These are phyloP conservation scores for Tiliacea aurago DNA, from an alignment of 2,888 invertebrate genomes.

Conservation along the genomic window DNA sequence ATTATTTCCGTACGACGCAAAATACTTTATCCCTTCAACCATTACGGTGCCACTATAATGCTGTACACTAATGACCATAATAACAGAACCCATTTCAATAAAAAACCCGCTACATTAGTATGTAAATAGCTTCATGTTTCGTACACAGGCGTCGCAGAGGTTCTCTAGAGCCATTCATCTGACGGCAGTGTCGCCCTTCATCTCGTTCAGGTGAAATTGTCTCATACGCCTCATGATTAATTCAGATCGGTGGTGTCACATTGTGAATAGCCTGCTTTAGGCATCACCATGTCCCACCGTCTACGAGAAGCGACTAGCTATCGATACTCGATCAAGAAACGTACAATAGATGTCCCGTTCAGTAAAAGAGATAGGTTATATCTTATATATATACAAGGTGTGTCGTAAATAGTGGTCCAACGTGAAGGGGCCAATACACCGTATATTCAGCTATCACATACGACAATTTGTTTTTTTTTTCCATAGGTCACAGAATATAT, in stretches of 20 bases:
- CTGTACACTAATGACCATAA: slow-evolving; percentile 26
- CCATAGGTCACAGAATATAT: no score
- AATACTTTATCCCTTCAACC: slow-evolving; percentile 16
- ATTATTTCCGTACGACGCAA: background rate
- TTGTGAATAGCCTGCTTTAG: slow-evolving; percentile 27
- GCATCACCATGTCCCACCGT: no score
- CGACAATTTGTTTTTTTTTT: no score
- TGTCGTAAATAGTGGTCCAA: no score
- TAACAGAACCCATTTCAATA: slow-evolving; percentile 24
- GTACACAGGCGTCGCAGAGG: slow-evolving; percentile 2
- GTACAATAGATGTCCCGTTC: no score
- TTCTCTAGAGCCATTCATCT: slow-evolving; percentile 39
- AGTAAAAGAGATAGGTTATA: no score
- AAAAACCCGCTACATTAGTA: slow-evolving; percentile 29
- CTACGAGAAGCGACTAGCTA: no score
- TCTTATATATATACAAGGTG: no score
- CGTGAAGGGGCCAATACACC: no score
- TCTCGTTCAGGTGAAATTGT: slow-evolving; percentile 60
- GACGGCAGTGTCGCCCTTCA: slow-evolving; percentile 45
- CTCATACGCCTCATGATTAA: slow-evolving; percentile 67
- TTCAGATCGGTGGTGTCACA: slow-evolving; percentile 55
- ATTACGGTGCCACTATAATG: slow-evolving; percentile 12
- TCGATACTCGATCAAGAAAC: no score
- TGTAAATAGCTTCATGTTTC: slow-evolving; percentile 43
- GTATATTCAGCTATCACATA: no score